Evolutionary conservation across 2,797 vertebrate genomes (phyloP), one percentile per base, ranked within the genome.

Genomic region (Yasuhikotakia modesta): DNA sequence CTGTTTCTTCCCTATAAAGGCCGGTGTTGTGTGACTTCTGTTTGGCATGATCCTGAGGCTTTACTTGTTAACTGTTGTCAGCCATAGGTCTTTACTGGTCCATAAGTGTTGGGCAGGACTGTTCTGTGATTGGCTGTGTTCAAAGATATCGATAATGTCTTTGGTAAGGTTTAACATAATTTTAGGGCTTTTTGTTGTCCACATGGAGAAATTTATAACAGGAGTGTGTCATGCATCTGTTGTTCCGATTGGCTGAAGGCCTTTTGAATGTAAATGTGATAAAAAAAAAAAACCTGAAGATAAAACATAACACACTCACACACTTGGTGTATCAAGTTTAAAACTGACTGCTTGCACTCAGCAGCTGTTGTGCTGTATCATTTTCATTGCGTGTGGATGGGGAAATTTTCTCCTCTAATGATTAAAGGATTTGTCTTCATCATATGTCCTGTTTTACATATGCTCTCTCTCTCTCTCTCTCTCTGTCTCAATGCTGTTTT

Each of bases 341-440:
- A 88, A 88, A 90, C 84, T 82, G 82, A 88, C 83, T 84, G 85
- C 67, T 66, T 73, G 70, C 19, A 12, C 46, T 89, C 86, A 89
- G 89, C 92, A 91, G 92, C 90, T 92, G 92, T 87, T 43, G 87
- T 79, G 75, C 65, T 10, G 39, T 43, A 43, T 43, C 39, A 43
- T 43, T 43, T 43, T 43, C 39, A 10, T 43, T 2, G 39, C 10
- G 35, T 93, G 92, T 87, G 71, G 88, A 91, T 86, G 84, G 77
- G 78, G 85, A 90, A 87, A 88, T 91, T 90, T 89, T 43, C 7
- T 43, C 39, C 85, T 86, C 87, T 92, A 90, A 90, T 91, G 89
- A 87, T 70, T 87, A 86, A 86, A 90, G 85, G 88, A 87, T 93
- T 91, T 91, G 88, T 92, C 91, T 91, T 92, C 89, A 90, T 93